Base-by-base conservation (phyloP, 2,888 invertebrate genomes). In the Drosophila flavopinicola region DNA sequence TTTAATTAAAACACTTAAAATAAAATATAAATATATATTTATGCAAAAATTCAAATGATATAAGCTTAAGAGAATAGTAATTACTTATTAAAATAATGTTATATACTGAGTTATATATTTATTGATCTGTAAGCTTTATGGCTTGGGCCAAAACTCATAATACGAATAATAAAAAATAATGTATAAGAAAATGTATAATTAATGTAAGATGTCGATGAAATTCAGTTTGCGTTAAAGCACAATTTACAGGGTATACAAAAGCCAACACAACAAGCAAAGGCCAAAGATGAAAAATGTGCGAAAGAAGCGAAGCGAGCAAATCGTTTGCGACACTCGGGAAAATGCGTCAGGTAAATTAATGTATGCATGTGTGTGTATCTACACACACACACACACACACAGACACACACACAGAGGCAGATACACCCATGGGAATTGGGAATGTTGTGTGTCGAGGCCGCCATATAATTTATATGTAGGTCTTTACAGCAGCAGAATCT, bases 251-350 rank as follows among this genome's bases (percentile, higher is more conserved):
- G 69, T 70, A 69, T 69, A 10, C 1, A 2, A 20, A 41, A 35
- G 39, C 13, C 7, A 57, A 35, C 32, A 27, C 33, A 35, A 33
- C 33, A 24, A 37, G 39, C 51, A 41, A 61, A 82, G 65, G 60
- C 71, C 41, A 84, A 71, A 79, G 52, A 85, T 85, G 75, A 78
- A 66, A 80, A 77, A 78, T 78, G 82, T 84, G 85, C 74, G 75
- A 78, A 85, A 66, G 52, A 57, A 69, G 82, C 78, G 53, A 77
- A 63, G 58, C 59, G 57, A 56, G 57, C 67, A 84, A 80, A 78
- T 63, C 66, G 82, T 57, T 78, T 53, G 82, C 85, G 75, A 78
- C 85, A 84, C 76, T 72, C 76, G 78, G 68, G 49, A 44, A 71
- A 72, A 77, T 61, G 83, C 78, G 78, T 66, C 60, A 75, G 63